Conservation (phyloP, 2,888 invertebrate species). For the Scaptomyza parva region DNA sequence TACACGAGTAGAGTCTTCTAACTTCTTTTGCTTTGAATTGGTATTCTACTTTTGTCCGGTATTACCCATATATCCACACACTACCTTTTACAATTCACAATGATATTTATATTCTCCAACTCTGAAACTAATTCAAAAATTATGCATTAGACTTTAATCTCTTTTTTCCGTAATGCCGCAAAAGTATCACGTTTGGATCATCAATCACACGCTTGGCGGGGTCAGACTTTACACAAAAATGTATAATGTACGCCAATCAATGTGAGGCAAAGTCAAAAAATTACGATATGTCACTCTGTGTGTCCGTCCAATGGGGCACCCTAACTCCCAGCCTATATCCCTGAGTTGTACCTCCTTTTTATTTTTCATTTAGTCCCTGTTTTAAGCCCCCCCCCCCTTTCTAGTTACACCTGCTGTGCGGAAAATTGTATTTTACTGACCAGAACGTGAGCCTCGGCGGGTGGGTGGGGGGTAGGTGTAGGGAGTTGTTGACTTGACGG, state of each 20-base stretch:
- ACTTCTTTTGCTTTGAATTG: too few species aligned
- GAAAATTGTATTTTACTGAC: slow-evolving; percentile 57
- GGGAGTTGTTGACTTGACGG: slow-evolving; percentile 17
- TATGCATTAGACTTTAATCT: slow-evolving; percentile 9
- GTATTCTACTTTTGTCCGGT: too few species aligned
- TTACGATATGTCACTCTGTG: slow-evolving; percentile 45
- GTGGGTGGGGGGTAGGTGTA: too few species aligned
- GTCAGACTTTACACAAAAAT: slow-evolving; percentile 57
- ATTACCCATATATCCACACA: too few species aligned
- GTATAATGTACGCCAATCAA: slow-evolving; percentile 75
- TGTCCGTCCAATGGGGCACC: slow-evolving; percentile 23
- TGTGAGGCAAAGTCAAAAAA: slow-evolving; percentile 62
- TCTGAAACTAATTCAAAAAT: neutral
- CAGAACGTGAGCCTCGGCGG: too few species aligned
- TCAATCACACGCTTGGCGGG: slow-evolving; percentile 67
- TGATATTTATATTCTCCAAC: neutral
- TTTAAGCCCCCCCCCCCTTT: neutral
- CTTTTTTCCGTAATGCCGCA: slow-evolving; percentile 28
- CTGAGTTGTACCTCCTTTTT: neutral
- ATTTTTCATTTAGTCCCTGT: neutral
- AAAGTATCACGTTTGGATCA: slow-evolving; percentile 60
- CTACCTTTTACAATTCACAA: neutral
- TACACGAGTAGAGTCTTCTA: too few species aligned
- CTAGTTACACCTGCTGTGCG: slow-evolving; percentile 68
- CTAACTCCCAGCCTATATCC: slow-evolving; percentile 7